Percentiles rank a stretch among this genome's conserved stretches.
Evolutionary conservation across 2,113 vertebrate species (phyloP).

Genomic region (Ictidomys tridecemlineatus): DNA sequence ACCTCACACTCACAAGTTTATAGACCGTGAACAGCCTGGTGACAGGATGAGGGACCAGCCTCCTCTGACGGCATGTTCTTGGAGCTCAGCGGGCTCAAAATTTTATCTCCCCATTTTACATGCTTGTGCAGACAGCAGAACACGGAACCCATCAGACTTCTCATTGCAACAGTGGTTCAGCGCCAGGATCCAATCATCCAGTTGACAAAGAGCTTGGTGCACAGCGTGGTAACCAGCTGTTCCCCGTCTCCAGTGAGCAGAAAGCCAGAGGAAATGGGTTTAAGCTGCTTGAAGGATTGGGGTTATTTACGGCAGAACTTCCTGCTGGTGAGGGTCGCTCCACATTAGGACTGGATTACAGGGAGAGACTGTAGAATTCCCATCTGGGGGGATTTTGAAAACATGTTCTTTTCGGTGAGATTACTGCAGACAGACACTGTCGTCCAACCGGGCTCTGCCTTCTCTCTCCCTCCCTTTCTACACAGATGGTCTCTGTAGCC

Average conservation of each 20-base stretch:
- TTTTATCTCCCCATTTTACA: conserved; percentile 51
- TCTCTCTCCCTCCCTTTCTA: background rate
- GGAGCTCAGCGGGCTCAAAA: conserved; percentile 20
- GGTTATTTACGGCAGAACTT: conserved; percentile 80
- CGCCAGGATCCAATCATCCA: conserved; percentile 76
- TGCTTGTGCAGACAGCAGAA: conserved; percentile 65
- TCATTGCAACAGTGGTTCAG: conserved; percentile 64
- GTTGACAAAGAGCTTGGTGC: conserved; percentile 62
- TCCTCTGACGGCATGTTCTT: background rate
- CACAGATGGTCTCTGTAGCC: background rate
- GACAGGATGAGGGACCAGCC: background rate
- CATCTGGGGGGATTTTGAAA: conserved; percentile 40
- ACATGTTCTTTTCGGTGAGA: conserved; percentile 48
- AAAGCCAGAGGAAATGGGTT: conserved; percentile 78
- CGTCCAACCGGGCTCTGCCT: background rate
- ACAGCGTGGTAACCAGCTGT: conserved; percentile 73
- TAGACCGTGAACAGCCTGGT: conserved; percentile 19
- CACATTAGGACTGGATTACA: conserved; percentile 73
- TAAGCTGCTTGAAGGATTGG: conserved; percentile 82
- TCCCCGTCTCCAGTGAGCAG: conserved; percentile 74
- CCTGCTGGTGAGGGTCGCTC: conserved; percentile 67
- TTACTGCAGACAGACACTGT: background rate
- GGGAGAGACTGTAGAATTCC: conserved; percentile 52
- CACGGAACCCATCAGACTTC: conserved; percentile 72
- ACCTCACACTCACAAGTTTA: background rate